Evolutionary conservation across 2,113 vertebrate species (phyloP).

Genomic region (Xiphophorus maculatus): DNA sequence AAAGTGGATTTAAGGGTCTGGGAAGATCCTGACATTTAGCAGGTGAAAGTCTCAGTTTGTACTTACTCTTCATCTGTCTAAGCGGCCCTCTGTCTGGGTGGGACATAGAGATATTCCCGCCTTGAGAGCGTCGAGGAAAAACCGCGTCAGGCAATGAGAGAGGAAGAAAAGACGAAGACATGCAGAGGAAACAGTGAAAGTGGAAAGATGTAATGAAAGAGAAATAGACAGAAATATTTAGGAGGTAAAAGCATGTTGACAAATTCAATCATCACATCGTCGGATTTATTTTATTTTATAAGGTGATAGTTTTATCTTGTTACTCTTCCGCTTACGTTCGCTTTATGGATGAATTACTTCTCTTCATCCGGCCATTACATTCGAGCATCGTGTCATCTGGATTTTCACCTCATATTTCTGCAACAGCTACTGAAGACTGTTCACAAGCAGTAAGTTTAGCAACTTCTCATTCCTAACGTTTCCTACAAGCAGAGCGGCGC

Average conservation of each 20-base stretch:
- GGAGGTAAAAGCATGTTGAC: background rate
- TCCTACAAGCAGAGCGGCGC: background rate
- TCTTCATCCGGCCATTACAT: too few species aligned
- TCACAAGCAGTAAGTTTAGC: background rate
- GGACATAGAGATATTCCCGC: constrained; percentile 63
- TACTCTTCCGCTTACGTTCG: too few species aligned
- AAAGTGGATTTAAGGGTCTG: background rate
- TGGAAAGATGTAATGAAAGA: constrained; percentile 26
- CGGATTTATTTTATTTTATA: too few species aligned
- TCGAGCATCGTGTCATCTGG: too few species aligned
- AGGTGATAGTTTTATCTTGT: too few species aligned
- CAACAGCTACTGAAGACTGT: too few species aligned
- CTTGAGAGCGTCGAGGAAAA: constrained; percentile 62
- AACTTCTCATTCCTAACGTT: background rate
- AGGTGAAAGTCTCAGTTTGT: constrained; percentile 36
- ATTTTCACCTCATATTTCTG: too few species aligned
- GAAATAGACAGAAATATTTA: background rate
- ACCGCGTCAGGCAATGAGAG: constrained; percentile 30
- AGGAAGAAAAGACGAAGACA: constrained; percentile 20
- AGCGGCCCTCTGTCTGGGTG: constrained; percentile 78
- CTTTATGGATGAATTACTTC: too few species aligned
- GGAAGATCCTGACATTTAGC: background rate
- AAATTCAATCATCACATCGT: background rate
- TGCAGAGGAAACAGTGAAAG: constrained; percentile 34
- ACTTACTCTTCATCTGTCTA: constrained; percentile 92